phyloP scores from a whole-genome alignment of 2,113 vertebrate species.

The Peucedramus taeniatus region DNA sequence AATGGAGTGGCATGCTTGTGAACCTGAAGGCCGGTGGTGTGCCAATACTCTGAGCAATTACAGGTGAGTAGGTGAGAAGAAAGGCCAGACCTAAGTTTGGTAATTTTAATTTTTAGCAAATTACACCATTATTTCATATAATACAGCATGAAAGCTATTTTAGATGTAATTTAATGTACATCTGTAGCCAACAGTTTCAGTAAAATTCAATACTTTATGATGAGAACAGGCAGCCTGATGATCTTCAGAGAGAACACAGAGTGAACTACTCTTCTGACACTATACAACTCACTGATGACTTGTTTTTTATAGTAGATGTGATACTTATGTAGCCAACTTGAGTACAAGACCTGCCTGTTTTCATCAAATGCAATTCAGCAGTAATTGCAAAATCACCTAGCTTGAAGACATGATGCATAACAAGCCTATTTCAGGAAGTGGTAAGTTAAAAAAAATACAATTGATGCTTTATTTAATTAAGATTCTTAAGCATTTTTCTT shows the following conservation, averaged over 20 bases:
- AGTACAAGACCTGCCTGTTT: background rate
- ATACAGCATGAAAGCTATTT: accelerated
- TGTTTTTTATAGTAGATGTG: background rate
- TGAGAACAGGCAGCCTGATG: background rate
- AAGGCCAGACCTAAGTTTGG: background rate
- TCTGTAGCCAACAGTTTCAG: background rate
- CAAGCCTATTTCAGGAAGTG: background rate
- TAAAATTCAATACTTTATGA: constrained; percentile 3
- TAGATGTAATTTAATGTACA: background rate
- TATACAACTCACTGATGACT: background rate
- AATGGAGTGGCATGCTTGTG: background rate
- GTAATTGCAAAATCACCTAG: background rate
- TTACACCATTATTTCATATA: background rate
- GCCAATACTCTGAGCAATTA: background rate
- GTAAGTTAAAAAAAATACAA: background rate
- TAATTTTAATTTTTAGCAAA: background rate
- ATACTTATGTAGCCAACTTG: background rate
- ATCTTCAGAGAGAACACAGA: background rate
- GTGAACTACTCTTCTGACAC: background rate
- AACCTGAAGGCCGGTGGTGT: background rate
- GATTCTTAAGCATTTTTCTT: background rate
- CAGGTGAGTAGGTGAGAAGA: background rate
- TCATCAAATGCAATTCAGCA: background rate
- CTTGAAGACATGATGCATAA: background rate
- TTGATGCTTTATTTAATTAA: background rate